Percentiles rank a stretch among this genome's conserved stretches.
Evolutionary conservation across 1,140 invertebrate species (phyloP).

Genomic region (Eulimnadia texana): DNA sequence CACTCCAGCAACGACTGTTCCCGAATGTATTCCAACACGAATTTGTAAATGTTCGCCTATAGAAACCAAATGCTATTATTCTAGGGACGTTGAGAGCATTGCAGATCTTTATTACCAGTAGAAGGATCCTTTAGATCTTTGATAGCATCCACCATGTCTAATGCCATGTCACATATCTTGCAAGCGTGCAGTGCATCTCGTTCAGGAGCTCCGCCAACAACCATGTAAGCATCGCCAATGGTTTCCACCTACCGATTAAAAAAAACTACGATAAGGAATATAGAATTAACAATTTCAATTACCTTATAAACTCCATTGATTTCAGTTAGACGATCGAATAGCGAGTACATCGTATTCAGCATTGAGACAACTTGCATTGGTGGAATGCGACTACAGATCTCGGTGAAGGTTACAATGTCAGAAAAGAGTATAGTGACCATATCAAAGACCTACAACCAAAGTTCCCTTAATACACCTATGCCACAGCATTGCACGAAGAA

Average conservation of each 20-base stretch:
- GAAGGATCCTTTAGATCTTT: constrained; percentile 79
- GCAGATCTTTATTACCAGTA: constrained; percentile 46
- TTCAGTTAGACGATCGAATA: constrained; percentile 82
- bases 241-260: constrained; percentile 67
- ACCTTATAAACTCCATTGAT: constrained; percentile 89
- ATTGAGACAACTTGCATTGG: constrained; percentile 96
- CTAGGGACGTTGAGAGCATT: neutral
- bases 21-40: constrained; percentile 75
- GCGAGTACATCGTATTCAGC: constrained; percentile 75
- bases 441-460: constrained; percentile 78
- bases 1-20: constrained; percentile 83
- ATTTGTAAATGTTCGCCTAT: constrained; percentile 72
- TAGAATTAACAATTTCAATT: too few species aligned
- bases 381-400: constrained; percentile 85
- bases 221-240: constrained; percentile 94
- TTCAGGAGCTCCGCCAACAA: constrained; percentile 85
- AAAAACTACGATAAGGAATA: too few species aligned
- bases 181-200: constrained; percentile 78
- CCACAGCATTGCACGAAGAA: neutral
- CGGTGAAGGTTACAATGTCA: constrained; percentile 91
- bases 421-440: constrained; percentile 89
- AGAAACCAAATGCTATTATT: neutral
- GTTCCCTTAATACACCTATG: too few species aligned
- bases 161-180: constrained; percentile 86
- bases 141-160: constrained; percentile 91